Conservation (phyloP, 2,888 invertebrate species). For the Eudasyphora cyanicolor region DNA sequence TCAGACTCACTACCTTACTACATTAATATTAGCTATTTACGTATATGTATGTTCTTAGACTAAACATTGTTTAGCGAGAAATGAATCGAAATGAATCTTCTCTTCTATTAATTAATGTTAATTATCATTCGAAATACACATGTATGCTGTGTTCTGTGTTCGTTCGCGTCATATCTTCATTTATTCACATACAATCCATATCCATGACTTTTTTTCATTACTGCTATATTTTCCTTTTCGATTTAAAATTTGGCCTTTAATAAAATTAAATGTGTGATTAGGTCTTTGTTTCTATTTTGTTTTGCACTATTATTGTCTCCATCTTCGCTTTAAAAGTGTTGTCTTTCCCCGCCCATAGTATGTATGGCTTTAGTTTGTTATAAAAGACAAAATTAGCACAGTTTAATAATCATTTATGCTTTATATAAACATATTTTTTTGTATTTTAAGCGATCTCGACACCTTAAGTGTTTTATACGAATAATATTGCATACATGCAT, state of each 20-base stretch:
- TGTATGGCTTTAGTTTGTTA: neutral
- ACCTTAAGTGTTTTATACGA: conserved; percentile 44
- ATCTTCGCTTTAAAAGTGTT: conserved; percentile 17
- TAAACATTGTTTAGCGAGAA: conserved; percentile 17
- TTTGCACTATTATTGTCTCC: conserved; percentile 33
- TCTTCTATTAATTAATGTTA: conserved; percentile 41
- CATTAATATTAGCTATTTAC: conserved; percentile 5
- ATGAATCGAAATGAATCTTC: conserved; percentile 30
- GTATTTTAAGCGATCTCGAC: conserved; percentile 56
- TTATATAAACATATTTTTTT: conserved; percentile 12
- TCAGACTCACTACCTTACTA: conserved; percentile 21
- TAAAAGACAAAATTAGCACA: conserved; percentile 31
- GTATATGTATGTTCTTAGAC: conserved; percentile 32
- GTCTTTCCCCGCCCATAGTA: no score
- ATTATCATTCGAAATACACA: neutral
- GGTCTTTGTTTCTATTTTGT: conserved; percentile 36
- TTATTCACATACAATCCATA: neutral
- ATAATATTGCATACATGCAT: conserved; percentile 40
- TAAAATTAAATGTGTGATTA: conserved; percentile 16
- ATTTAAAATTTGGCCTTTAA: conserved; percentile 6
- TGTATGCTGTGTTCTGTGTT: neutral
- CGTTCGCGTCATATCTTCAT: neutral
- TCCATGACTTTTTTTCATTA: conserved; percentile 23
- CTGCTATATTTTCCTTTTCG: neutral
- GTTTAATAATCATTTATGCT: neutral